A percentile compares a stretch with the other conserved stretches of the same genome.
These are phyloP conservation scores for Copidosoma aretas DNA, from an alignment of 2,888 invertebrate species.

Conservation along the genomic window DNA sequence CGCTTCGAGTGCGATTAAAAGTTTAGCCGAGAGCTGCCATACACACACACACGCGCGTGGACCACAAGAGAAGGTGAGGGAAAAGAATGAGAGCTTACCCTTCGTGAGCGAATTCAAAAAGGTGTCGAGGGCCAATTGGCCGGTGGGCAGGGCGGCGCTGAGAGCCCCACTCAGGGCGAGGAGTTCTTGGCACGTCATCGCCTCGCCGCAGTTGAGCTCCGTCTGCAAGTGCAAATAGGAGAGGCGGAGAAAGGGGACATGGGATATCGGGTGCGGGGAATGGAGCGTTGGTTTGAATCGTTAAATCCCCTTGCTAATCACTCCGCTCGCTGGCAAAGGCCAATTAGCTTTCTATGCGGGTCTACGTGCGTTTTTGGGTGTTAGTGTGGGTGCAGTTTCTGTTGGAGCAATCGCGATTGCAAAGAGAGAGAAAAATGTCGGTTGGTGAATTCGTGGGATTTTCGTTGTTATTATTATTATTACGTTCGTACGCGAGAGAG, in stretches of 20 bases:
- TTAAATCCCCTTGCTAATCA: background rate
- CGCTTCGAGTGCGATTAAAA: too few relatives aligned
- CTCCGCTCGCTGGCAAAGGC: background rate
- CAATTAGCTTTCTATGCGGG: background rate
- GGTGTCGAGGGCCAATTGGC: slow-evolving; percentile 82
- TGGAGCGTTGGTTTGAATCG: background rate
- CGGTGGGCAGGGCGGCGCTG: slow-evolving; percentile 88
- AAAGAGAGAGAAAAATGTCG: too few relatives aligned
- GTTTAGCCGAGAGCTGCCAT: too few relatives aligned
- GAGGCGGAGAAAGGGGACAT: background rate
- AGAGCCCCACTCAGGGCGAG: slow-evolving; percentile 91
- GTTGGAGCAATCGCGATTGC: too few relatives aligned
- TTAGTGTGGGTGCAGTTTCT: background rate
- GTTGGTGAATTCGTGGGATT: too few relatives aligned
- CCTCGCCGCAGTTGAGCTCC: slow-evolving; percentile 69
- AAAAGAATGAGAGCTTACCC: slow-evolving; percentile 61
- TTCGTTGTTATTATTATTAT: too few relatives aligned
- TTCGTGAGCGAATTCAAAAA: slow-evolving; percentile 83
- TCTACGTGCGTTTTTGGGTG: background rate
- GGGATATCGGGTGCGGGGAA: background rate
- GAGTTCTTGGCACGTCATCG: slow-evolving; percentile 87
- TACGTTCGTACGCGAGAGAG: too few relatives aligned
- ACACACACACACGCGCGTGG: too few relatives aligned
- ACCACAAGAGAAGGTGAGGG: too few relatives aligned
- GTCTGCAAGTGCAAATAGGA: slow-evolving; percentile 47